These are phyloP conservation scores for Tachina lurida DNA, from an alignment of 2,888 invertebrate species.

Conservation along the genomic window DNA sequence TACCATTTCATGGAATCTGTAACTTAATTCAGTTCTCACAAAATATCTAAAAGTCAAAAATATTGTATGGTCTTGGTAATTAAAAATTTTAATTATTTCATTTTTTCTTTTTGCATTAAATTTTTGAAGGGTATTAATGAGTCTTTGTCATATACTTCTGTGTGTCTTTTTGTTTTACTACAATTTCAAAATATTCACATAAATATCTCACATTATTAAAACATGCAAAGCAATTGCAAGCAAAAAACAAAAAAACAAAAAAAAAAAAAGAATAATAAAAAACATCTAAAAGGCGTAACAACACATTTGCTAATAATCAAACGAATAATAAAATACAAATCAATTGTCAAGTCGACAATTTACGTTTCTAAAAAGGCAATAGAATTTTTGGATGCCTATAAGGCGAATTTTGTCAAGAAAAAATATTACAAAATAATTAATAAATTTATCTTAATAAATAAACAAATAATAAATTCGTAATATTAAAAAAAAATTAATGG, in stretches of 20 bases:
- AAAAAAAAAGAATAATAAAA: not conserved
- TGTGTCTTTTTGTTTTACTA: not conserved
- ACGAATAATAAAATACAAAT: constrained; percentile 43
- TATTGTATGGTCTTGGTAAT: not conserved
- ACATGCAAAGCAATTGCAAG: constrained; percentile 9
- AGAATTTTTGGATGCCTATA: not conserved
- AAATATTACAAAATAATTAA: no score
- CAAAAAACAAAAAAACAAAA: not conserved
- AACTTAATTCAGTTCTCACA: constrained; percentile 1
- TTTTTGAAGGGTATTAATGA: constrained; percentile 7
- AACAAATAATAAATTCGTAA: no score
- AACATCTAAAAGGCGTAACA: constrained; percentile 55
- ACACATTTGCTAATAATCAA: constrained; percentile 14
- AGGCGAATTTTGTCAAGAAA: not conserved
- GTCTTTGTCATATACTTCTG: not conserved
- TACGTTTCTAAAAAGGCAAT: not conserved
- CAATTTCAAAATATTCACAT: not conserved
- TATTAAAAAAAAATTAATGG: no score
- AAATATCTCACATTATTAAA: constrained; percentile 24
- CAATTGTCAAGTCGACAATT: constrained; percentile 41
- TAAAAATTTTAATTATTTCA: not conserved
- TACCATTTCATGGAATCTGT: not conserved
- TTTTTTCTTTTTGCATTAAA: not conserved
- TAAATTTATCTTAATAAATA: no score
- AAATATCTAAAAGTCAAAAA: not conserved